Evolutionary conservation across 2,797 vertebrate genomes (phyloP), one percentile per base, ranked within the genome.

Genomic region (Halcyon chelicuti): DNA sequence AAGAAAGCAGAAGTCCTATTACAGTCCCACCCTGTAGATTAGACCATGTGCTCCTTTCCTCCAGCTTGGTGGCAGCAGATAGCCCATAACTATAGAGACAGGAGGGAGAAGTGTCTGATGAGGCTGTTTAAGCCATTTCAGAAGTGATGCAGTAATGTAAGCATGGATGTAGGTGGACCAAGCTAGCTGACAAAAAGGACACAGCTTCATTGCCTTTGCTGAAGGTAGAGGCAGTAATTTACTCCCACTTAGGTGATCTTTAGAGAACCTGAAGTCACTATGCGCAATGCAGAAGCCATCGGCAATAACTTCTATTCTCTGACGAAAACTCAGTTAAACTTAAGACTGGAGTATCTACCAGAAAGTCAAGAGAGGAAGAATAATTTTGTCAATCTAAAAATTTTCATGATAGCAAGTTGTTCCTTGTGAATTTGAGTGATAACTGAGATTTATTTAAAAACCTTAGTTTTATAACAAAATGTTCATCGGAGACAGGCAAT

Each of bases 1-100:
- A 98, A 99, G 99, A 63, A 96, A 76, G 62, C 62, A 70, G 21
- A 79, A 28, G 71, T 83, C 90, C 76, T 58, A 7, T 3, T 90
- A 62, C 58, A 68, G 44, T 44, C 42, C 60, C 49, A 51, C 26
- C 42, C 19, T 72, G 11, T 52, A 8, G 22, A 21, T 70, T 51
- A 82, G 57, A 83, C 42, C 4, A 8, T 33, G 49, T 83, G 70
- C 65, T 79, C 21, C 42, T 72, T 72, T 74, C n/a, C 46, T 79
- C 18, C 49, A 62, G 42, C 29, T 81, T 23, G 5, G 57, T 63
- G 67, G 33, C 75, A 92, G 57, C 47, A 86, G 86, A 23, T 76
- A 73, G 62, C 44, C 13, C 66, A 21, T 57, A 85, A 60, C 70
- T 67, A 23, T 52, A 55, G 44, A 81, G 39, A 74, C 1, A 31